Evolutionary conservation across 2,113 vertebrate species (phyloP).

Genomic region (Mus pahari): DNA sequence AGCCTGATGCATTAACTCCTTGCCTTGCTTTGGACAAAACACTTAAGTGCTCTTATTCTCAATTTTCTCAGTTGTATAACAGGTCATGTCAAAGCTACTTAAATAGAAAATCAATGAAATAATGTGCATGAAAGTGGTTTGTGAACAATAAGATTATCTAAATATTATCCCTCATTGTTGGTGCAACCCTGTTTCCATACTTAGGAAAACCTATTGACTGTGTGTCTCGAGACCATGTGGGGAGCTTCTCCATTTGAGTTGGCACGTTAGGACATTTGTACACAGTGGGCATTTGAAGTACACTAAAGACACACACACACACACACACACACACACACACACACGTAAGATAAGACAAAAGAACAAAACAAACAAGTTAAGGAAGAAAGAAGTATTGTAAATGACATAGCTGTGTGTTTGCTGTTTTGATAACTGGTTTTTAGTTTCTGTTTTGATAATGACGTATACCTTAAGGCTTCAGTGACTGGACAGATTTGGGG

Average conservation of each 20-base stretch:
- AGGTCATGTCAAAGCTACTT: constrained; percentile 6
- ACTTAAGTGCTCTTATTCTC: background rate
- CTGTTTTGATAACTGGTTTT: constrained; percentile 1
- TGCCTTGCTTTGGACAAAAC: background rate
- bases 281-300: background rate
- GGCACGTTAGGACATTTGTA: background rate
- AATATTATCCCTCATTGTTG: background rate
- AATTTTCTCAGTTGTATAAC: background rate
- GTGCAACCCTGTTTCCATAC: background rate
- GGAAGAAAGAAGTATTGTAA: too few species aligned
- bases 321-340: background rate
- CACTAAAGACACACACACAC: background rate
- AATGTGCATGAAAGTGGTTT: background rate
- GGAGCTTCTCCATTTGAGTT: background rate
- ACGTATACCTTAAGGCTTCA: constrained; percentile 22
- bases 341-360: background rate
- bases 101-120: constrained; percentile 27
- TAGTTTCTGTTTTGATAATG: constrained; percentile 66
- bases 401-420: background rate
- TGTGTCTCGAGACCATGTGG: background rate
- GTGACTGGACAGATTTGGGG: background rate
- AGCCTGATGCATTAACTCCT: background rate
- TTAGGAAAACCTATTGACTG: background rate
- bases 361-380: background rate
- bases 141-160: constrained; percentile 23